phyloP scores from a whole-genome alignment of 2,797 vertebrate species.

The Spinus pinus region DNA sequence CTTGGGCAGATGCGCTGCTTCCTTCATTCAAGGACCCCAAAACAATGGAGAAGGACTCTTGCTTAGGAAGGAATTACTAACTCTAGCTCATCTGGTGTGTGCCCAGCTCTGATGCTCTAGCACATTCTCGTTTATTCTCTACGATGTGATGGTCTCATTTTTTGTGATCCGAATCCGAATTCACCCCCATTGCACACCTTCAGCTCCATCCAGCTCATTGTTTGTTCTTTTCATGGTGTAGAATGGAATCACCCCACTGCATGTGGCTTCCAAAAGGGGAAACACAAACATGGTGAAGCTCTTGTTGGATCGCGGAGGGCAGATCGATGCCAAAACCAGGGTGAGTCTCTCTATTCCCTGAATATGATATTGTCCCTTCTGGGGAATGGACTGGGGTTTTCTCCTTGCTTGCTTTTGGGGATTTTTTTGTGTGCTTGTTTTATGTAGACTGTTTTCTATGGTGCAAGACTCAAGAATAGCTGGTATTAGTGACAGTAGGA shows the following conservation, averaged over 20 bases:
- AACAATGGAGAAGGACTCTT: neutral
- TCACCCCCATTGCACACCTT: neutral
- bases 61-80: constrained; percentile 18
- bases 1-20: constrained; percentile 18
- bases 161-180: neutral
- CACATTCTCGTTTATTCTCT: constrained; percentile 25
- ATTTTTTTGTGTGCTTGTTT: neutral
- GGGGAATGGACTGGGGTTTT: neutral
- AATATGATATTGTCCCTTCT: constrained; percentile 10
- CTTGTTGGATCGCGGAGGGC: constrained; percentile 91
- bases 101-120: constrained; percentile 19
- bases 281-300: constrained; percentile 98
- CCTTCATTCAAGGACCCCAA: neutral
- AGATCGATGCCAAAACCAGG: constrained; percentile 97
- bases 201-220: constrained; percentile 46
- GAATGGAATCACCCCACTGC: constrained; percentile 97
- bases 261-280: constrained; percentile 97
- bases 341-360: constrained; percentile 79
- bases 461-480: neutral
- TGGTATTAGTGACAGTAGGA: neutral
- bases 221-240: constrained; percentile 74
- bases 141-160: neutral
- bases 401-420: neutral
- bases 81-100: neutral
- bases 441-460: neutral